Evolutionary conservation across 1,140 invertebrate genomes (phyloP).

Genomic region (Dreissena polymorpha): DNA sequence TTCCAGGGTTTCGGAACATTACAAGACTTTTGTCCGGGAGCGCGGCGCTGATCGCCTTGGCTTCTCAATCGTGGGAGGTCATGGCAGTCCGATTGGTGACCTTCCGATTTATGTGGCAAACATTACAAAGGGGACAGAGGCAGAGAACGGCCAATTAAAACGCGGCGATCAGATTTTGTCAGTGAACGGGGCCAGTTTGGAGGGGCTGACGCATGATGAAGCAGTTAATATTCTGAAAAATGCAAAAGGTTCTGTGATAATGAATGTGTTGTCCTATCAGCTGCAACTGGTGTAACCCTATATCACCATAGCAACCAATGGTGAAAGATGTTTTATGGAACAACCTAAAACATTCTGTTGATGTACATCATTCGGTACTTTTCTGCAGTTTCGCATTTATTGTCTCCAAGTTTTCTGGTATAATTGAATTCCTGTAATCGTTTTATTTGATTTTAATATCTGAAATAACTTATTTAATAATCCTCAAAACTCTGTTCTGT

Average conservation of each 20-base stretch:
- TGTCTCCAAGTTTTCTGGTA: too few species aligned
- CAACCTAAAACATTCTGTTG: too few species aligned
- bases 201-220: conserved; percentile 84
- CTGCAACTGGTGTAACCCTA: not conserved
- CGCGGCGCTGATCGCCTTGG: conserved; percentile 88
- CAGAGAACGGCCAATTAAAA: conserved; percentile 84
- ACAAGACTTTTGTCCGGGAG: conserved; percentile 83
- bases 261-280: conserved; percentile 79
- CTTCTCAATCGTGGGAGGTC: conserved; percentile 90
- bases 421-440: too few species aligned
- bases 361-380: too few species aligned
- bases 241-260: conserved; percentile 82
- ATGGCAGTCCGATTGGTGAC: conserved; percentile 87
- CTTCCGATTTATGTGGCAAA: conserved; percentile 91
- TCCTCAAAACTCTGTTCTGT: too few species aligned
- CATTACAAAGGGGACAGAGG: conserved; percentile 88
- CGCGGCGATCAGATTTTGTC: conserved; percentile 84
- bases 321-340: too few species aligned
- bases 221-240: conserved; percentile 84
- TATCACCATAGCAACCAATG: too few species aligned
- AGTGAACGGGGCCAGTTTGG: conserved; percentile 81
- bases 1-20: conserved; percentile 70
- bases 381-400: too few species aligned
- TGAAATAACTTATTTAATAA: too few species aligned
- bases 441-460: too few species aligned